Evolutionary conservation across 2,797 vertebrate genomes (phyloP), one percentile per base, ranked within the genome.

Genomic region (Poeciliopsis infans): DNA sequence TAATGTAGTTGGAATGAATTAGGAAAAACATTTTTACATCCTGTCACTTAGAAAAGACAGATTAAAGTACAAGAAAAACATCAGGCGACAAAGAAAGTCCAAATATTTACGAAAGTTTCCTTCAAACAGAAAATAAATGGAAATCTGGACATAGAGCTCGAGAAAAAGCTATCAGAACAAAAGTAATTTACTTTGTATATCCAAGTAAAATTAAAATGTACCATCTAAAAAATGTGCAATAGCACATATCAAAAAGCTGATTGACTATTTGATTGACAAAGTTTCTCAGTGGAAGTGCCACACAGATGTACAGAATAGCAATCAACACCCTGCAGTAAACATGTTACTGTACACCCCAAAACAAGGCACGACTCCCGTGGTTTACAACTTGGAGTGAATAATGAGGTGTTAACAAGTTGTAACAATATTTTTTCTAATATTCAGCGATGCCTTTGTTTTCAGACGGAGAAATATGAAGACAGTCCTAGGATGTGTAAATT

Each of bases 271-370:
- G 83, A 87, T 18, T 85, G 85, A 84, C 82, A 80, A 5, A 13
- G 20, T 43, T n/a, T 74, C 47, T 80, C 77, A 33, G 25, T 33
- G 51, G 80, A 86, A 49, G 36, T 33, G 70, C n/a, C 12, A 43
- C 28, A 59, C 70, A 43, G 66, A 79, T 15, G 79, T 61, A 80
- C 59, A 81, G 4, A 18, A 61, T 55, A 39, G 84, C 59, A 90
- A 90, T 88, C 88, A 85, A 91, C 85, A 87, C 88, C 78, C 73
- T 36, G 18, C 66, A 36, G 31, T 55, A 57, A 79, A 84, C 61
- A 76, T 7, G 46, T 11, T 51, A 51, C 55, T 2, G 23, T 55
- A 57, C 1, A 20, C 69, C 78, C 51, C 57, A 75, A 71, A 78
- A 79, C 70, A 80, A 80, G 83, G 77, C 74, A 64, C n/a, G 43